Base-by-base conservation (phyloP, 2,797 vertebrate species). In the Phataginus tricuspis region DNA sequence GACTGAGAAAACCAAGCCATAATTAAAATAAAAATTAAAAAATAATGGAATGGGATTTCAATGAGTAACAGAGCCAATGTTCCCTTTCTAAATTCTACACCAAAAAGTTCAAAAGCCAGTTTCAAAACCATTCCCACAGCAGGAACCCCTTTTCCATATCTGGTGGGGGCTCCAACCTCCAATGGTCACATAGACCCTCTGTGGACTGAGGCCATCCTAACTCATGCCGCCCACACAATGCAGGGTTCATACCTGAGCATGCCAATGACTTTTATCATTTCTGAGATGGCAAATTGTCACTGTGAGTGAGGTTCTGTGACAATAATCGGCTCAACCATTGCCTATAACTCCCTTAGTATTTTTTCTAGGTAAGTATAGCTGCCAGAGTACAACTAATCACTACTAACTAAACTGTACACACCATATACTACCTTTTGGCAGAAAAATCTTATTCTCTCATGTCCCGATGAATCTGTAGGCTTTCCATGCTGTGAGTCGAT, bases 31-130 rank as follows among this genome's bases (percentile, higher is more conserved):
- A 71, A 16, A 88, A 79, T 72, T 84, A 74, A 82, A 83, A 93
- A 86, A 88, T 29, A 79, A 95, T 23, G 59, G 68, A 91, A 90
- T 29, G 68, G 72, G 45, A 75, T 87, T 93, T 71, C n/a, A 86
- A 7, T 72, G 27, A 78, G 55, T 63, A 72, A 25, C 16, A 86
- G 15, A 95, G 57, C n/a, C 61, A 85, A 77, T 15, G 23, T 61
- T 95, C 95, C 42, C 57, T 92, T 91, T 95, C 66, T 85, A 86
- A 91, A 90, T 64, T 90, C 82, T 18, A 92, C 27, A 34, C 1
- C 18, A 29, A 27, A 68, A 96, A 63, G 27, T 85, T 64, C 9
- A 71, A 51, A 83, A 87, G 21, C 59, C 72, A 39, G 19, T 45
- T 82, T 87, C 39, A n/a, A 71, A n/a, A 72, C 23, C 71, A 85